Conservation (phyloP, 2,888 invertebrate genomes). For the Eristalis arbustorum region DNA sequence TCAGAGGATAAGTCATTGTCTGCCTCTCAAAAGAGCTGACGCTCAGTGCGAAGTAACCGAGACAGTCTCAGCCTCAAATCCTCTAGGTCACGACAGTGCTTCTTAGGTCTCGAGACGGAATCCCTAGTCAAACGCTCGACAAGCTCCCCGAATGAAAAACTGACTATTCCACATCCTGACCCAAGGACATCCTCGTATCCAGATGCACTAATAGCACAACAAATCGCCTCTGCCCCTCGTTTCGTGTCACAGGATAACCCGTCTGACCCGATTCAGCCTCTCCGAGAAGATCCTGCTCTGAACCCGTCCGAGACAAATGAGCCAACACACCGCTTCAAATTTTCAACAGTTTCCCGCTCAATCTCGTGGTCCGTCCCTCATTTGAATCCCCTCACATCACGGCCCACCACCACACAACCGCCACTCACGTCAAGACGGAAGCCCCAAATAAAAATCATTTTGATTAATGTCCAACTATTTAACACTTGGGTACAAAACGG, state of each 20-base stretch:
- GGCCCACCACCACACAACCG: constrained; percentile 8
- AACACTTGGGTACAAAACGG: constrained; percentile 68
- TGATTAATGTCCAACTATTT: constrained; percentile 69
- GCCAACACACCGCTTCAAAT: constrained; percentile 23
- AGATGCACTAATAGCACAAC: not conserved
- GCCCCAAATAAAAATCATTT: constrained; percentile 64
- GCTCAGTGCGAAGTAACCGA: too few relatives aligned
- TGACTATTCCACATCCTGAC: too few relatives aligned
- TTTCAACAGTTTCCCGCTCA: constrained; percentile 42
- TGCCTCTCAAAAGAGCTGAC: too few relatives aligned
- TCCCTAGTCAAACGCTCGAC: too few relatives aligned
- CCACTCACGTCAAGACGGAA: constrained; percentile 32
- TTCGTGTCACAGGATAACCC: not conserved
- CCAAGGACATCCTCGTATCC: too few relatives aligned
- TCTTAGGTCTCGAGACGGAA: too few relatives aligned
- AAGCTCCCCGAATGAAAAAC: too few relatives aligned
- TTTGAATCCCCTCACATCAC: constrained; percentile 53
- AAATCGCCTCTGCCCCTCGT: not conserved
- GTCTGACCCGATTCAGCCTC: not conserved
- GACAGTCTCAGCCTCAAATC: too few relatives aligned
- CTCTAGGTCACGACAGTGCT: too few relatives aligned
- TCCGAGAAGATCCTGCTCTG: not conserved
- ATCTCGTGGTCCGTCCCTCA: not conserved
- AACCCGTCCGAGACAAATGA: constrained; percentile 28
- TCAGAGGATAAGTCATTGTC: too few relatives aligned